Evolutionary conservation across 2,797 vertebrate genomes (phyloP).

Genomic region (Glyptemys insculpta): DNA sequence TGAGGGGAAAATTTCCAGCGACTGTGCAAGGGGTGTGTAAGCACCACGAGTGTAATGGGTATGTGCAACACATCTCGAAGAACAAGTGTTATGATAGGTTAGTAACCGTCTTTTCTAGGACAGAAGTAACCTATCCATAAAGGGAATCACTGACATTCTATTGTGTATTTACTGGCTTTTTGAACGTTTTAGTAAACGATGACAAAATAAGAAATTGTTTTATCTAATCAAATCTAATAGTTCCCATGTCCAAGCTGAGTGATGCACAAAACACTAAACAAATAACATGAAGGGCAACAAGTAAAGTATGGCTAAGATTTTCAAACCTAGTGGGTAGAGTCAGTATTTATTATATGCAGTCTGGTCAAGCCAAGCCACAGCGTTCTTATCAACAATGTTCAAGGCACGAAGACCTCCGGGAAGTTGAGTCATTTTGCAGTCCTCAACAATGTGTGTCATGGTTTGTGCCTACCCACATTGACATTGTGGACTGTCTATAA

Average conservation of each 20-base stretch:
- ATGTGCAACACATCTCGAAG: too few relatives aligned
- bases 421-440: too few relatives aligned
- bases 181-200: neutral
- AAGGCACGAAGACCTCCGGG: too few relatives aligned
- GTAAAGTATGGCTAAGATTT: neutral
- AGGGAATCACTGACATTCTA: neutral
- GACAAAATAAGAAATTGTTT: neutral
- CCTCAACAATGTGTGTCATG: too few relatives aligned
- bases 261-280: neutral
- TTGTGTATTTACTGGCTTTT: neutral
- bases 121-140: too few relatives aligned
- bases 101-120: neutral
- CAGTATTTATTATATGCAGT: neutral
- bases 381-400: too few relatives aligned
- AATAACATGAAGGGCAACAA: neutral
- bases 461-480: too few relatives aligned
- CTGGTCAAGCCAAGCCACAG: too few relatives aligned
- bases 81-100: too few relatives aligned
- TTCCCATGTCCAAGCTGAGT: neutral
- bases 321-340: neutral
- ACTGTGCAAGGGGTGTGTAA: neutral
- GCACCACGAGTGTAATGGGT: too few relatives aligned
- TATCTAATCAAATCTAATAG: neutral
- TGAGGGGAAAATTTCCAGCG: neutral
- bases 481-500: too few relatives aligned